These are phyloP conservation scores for Drosophila carrolli DNA, from an alignment of 1,140 invertebrate genomes.

Conservation along the genomic window DNA sequence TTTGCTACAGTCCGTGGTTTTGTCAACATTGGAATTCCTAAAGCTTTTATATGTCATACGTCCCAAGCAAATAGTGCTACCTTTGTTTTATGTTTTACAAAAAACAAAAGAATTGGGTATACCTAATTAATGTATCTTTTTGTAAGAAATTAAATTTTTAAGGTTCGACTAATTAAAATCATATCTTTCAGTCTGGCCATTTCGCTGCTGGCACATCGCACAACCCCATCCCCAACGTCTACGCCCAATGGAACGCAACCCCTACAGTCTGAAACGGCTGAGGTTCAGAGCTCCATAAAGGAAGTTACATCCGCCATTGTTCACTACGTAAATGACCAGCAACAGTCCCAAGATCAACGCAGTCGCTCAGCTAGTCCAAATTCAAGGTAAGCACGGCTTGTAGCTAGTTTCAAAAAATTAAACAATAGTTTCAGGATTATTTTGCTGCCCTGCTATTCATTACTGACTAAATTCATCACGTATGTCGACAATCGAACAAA, in stretches of 20 bases:
- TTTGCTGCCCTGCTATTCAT: too few species aligned
- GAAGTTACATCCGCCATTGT: slow-evolving; percentile 97
- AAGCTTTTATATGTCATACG: too few species aligned
- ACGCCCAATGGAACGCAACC: slow-evolving; percentile 43
- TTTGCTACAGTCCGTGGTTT: too few species aligned
- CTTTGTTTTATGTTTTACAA: too few species aligned
- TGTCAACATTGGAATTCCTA: too few species aligned
- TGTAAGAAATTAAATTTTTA: not conserved
- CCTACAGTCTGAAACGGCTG: slow-evolving; percentile 87
- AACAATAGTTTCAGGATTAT: too few species aligned
- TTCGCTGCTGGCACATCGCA: slow-evolving; percentile 86
- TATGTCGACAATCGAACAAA: too few species aligned
- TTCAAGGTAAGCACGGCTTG: slow-evolving; percentile 72
- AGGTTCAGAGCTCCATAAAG: slow-evolving; percentile 95
- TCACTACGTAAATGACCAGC: slow-evolving; percentile 92
- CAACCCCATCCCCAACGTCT: slow-evolving; percentile 64
- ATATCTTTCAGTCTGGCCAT: slow-evolving; percentile 87
- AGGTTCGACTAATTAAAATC: not conserved
- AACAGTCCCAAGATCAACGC: slow-evolving; percentile 63
- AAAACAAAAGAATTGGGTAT: too few species aligned
- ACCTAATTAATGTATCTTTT: too few species aligned
- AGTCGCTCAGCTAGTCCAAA: slow-evolving; percentile 85
- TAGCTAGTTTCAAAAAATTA: not conserved
- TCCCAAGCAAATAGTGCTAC: too few species aligned
- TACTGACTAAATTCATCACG: too few species aligned